Conservation (phyloP, 2,113 vertebrate species). For the Morphnarchus princeps region DNA sequence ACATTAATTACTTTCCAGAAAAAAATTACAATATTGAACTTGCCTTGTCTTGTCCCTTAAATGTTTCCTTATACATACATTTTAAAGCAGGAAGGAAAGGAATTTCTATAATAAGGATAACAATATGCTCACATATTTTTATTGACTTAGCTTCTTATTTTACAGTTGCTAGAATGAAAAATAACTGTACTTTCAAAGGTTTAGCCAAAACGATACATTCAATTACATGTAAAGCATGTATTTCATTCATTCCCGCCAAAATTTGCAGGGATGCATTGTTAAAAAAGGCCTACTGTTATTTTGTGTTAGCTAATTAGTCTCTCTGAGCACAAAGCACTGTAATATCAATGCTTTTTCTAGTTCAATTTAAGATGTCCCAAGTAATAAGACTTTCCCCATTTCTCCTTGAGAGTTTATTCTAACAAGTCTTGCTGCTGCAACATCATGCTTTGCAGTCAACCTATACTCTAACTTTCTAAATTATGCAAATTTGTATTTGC, state of each 20-base stretch:
- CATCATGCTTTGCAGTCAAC: background rate
- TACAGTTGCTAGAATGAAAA: background rate
- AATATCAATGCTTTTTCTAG: background rate
- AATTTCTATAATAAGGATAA: background rate
- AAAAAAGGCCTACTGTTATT: background rate
- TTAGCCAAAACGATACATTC: background rate
- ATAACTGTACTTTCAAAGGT: background rate
- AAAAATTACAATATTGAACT: background rate
- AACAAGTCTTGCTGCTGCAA: background rate
- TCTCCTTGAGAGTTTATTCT: background rate
- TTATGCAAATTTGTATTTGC: background rate
- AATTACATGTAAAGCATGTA: background rate
- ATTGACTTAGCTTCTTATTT: background rate
- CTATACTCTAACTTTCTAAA: background rate
- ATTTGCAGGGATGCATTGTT: background rate
- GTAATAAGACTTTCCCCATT: background rate
- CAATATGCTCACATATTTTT: background rate
- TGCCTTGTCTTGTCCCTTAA: background rate
- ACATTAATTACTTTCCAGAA: background rate
- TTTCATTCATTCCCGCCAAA: background rate
- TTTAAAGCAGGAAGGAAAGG: background rate
- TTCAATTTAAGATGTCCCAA: background rate
- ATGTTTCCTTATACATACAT: background rate
- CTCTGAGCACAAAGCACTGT: background rate
- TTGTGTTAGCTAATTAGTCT: background rate